These are phyloP conservation scores for Sceliomorpha sp. DNA, from an alignment of 2,888 invertebrate species.

Conservation along the genomic window DNA sequence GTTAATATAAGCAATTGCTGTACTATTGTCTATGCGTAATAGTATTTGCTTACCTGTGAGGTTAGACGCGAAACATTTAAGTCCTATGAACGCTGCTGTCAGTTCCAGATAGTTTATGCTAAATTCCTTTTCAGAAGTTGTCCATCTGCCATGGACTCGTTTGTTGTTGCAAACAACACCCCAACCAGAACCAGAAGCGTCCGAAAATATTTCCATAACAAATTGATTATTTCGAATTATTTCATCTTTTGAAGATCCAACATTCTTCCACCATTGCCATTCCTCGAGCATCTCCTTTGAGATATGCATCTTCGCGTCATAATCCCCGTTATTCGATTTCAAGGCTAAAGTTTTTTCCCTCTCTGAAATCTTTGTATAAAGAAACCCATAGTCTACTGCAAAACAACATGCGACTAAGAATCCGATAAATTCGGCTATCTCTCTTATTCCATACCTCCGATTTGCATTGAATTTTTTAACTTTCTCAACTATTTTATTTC, in stretches of 20 bases:
- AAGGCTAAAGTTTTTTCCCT: slow-evolving; percentile 25
- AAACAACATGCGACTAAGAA: too few species aligned
- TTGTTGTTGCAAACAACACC: slow-evolving; percentile 1
- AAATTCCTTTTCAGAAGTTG: too few species aligned
- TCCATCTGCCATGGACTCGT: slow-evolving; percentile 11
- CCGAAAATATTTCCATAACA: slow-evolving; percentile 21
- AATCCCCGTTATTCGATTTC: not conserved
- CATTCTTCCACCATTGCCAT: slow-evolving; percentile 10
- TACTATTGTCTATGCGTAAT: slow-evolving; percentile 13
- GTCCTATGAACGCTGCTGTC: slow-evolving; percentile 4
- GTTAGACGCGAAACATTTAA: slow-evolving; percentile 11
- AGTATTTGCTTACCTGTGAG: slow-evolving; percentile 1
- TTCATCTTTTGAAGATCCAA: not conserved
- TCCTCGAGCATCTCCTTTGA: not conserved
- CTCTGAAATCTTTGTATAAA: slow-evolving; percentile 22
- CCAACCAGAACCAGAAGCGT: slow-evolving; percentile 22
- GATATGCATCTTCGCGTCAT: too few species aligned
- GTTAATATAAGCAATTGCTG: slow-evolving; percentile 29
- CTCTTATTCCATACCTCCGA: too few species aligned
- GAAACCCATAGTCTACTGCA: too few species aligned
- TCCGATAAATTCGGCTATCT: too few species aligned
- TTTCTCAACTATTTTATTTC: too few species aligned
- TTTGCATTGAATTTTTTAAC: too few species aligned
- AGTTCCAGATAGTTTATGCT: too few species aligned
- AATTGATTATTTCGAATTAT: too few species aligned